Conservation (phyloP, 64 coral and sea anemone genomes). For the Dendronephthya gigantea region DNA sequence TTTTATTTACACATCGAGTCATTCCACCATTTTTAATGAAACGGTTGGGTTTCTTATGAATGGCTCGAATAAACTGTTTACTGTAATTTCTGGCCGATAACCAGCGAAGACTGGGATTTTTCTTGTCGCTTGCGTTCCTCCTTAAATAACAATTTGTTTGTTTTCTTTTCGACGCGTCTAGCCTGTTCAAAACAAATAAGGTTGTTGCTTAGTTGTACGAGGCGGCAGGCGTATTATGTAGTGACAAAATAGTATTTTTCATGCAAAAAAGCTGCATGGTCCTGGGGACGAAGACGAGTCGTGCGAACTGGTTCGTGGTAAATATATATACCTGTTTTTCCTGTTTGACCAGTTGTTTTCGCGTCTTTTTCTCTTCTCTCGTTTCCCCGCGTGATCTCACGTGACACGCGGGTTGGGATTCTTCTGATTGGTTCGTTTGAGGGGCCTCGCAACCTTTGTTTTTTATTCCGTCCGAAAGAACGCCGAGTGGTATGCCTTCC, state of each 20-base stretch:
- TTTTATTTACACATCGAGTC: too few relatives aligned
- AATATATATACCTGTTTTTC: constrained; percentile 57
- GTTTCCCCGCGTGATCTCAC: constrained; percentile 37
- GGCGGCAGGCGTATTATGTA: too few relatives aligned
- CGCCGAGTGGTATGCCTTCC: constrained; percentile 75
- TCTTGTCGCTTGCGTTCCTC: constrained; percentile 76
- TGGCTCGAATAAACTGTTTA: too few relatives aligned
- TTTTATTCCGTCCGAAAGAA: constrained; percentile 46
- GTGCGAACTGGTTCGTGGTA: not conserved
- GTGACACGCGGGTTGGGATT: not conserved
- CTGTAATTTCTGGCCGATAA: not conserved
- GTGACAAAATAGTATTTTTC: too few relatives aligned
- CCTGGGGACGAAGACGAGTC: too few relatives aligned
- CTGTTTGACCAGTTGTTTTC: constrained; percentile 80
- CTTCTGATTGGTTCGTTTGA: not conserved
- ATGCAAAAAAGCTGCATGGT: too few relatives aligned
- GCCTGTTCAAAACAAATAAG: constrained; percentile 7
- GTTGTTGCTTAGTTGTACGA: too few relatives aligned
- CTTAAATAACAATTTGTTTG: constrained; percentile 82
- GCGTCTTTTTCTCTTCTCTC: constrained; percentile 67
- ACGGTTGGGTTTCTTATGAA: not conserved
- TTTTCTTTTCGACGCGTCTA: constrained; percentile 79
- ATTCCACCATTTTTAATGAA: too few relatives aligned
- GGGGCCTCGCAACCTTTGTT: constrained; percentile 2
- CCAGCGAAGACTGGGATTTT: not conserved